Evolutionary conservation across 2,888 invertebrate genomes (phyloP), one percentile per base, ranked within the genome.

Genomic region (Luperina testacea): DNA sequence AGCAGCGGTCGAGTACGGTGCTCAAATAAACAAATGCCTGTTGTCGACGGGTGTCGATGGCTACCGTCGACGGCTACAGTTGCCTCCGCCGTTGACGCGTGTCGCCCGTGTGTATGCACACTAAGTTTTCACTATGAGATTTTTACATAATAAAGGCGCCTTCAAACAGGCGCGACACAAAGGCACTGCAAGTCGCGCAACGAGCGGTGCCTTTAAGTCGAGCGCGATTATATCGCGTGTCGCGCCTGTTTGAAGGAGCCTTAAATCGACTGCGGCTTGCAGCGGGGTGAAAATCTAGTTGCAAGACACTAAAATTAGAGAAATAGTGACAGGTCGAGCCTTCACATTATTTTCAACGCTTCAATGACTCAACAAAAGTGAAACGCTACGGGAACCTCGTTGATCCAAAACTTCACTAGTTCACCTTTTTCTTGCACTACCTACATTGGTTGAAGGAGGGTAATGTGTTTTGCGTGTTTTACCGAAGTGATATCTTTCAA

Each of bases 381-480:
- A 79, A 74, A 61, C 1, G 8, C 51, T 15, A 67, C 81, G 79
- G 15, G 75, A 81, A 80, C 45, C 20, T 13, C 0, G 2, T 1
- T 75, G 45, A 45, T 61, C 67, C 81, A 80, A 73, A 32, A 20
- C 81, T 74, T 32, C 15, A 13, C n/a, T 57, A 38, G 11, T 61
- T 65, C 67, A 61, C 2, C 68, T 80, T 73, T 79, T 79, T 48
- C 42, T 80, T 68, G 61, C 61, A 32, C 4, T 27, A 45, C 67
- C 67, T 81, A 81, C 75, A 38, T 61, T 38, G 2, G 0, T 1
- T 8, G 24, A 9, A 81, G 32, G 75, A 61, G 80, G 81, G 53
- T 81, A 81, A 80, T 80, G 67, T 20, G 45, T 75, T 80, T 68
- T 61, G 79, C 79, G 81, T 80, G 81, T 45, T 38, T 0, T 15